Evolutionary conservation across 2,888 invertebrate species (phyloP).

Genomic region (Aporophyla lueneburgensis): DNA sequence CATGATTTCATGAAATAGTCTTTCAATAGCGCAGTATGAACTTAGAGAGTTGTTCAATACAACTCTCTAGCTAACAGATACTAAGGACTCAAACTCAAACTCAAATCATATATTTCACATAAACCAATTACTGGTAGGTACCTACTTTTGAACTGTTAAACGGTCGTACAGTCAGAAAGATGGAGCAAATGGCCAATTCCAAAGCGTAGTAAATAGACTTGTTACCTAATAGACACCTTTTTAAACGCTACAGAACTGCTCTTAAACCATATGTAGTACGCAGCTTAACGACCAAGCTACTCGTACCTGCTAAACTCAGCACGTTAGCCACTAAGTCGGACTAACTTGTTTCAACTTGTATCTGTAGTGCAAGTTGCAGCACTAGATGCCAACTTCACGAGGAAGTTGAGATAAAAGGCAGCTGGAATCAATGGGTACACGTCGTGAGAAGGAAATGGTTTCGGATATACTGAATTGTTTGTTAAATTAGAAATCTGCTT

Average conservation of each 20-base stretch:
- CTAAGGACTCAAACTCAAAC: too few relatives aligned
- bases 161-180: too few relatives aligned
- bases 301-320: constrained; percentile 49
- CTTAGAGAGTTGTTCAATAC: too few relatives aligned
- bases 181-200: too few relatives aligned
- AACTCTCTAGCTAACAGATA: too few relatives aligned
- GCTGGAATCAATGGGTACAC: constrained; percentile 44
- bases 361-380: constrained; percentile 42
- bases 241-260: neutral
- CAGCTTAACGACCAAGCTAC: constrained; percentile 16
- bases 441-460: constrained; percentile 16
- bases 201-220: neutral
- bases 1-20: too few relatives aligned
- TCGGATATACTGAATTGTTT: neutral
- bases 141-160: too few relatives aligned
- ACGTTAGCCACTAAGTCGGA: constrained; percentile 57
- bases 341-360: constrained; percentile 59
- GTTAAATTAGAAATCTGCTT: neutral
- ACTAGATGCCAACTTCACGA: constrained; percentile 42
- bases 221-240: too few relatives aligned
- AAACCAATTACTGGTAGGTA: too few relatives aligned
- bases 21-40: too few relatives aligned
- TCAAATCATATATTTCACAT: too few relatives aligned
- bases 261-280: constrained; percentile 2
- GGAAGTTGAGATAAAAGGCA: constrained; percentile 56